Evolutionary conservation across 2,797 vertebrate genomes (phyloP), one percentile per base, ranked within the genome.

Genomic region (Octomys mimax): DNA sequence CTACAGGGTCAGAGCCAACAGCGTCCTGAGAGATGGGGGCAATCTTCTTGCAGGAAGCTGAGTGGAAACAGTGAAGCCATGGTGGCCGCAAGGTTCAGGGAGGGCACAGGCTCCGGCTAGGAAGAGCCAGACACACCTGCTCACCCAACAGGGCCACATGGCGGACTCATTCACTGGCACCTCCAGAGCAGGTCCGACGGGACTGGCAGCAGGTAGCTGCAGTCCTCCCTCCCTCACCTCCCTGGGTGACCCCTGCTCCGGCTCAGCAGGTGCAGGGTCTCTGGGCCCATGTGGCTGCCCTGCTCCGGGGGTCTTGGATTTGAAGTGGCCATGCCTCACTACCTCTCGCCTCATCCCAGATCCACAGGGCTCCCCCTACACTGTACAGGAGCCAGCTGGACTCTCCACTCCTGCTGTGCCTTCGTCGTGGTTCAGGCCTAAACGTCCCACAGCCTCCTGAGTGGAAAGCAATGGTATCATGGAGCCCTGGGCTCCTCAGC

Each of bases 201-300:
- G 3, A 39, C 57, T 21, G 62, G 64, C 59, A 4, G 1, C 22
- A 8, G 79, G n/a, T 1, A 9, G 4, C n/a, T 61, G 21, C 10
- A 28, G 24, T 16, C 61, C 61, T 13, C 2, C 31, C 59, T 36
- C 62, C 12, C 11, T 33, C 26, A 1, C 31, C 57, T n/a, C 42
- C 3, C 3, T 22, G 16, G 5, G 42, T 2, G 16, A 22, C 7
- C 8, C 1, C 19, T 12, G 8, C 70, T 39, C 70, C 36, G 3
- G 68, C 70, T 71, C 70, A 19, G 18, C n/a, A 70, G n/a, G 68
- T 22, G 18, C 31, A 16, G 64, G 64, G 31, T 36, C 18, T 36
- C n/a, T 6, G 16, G 33, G 19, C 18, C n/a, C 18, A n/a, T 24
- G 36, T 13, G 36, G 70, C 70, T 22, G 4, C 33, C 21, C 3